Conservation (phyloP, 2,113 vertebrate species). For the Neolamprologus sp. region DNA sequence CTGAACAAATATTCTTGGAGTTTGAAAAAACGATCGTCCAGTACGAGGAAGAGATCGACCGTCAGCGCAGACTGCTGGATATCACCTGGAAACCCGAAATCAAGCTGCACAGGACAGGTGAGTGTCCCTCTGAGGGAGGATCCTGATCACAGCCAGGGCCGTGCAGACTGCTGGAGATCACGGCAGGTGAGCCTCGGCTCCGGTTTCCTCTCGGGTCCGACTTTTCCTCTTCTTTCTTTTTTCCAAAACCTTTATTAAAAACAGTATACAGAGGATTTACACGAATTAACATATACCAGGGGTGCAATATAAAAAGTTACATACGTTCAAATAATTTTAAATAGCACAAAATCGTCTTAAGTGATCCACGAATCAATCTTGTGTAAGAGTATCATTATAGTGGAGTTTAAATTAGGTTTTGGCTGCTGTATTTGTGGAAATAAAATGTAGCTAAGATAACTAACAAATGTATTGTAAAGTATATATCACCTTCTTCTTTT, state of each 20-base stretch:
- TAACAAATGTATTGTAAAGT: rapidly evolving
- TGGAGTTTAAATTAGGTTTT: rapidly evolving
- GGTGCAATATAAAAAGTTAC: too few species aligned
- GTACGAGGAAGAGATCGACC: background rate
- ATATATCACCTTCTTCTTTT: background rate
- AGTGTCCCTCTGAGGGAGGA: background rate
- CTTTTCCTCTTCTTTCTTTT: background rate
- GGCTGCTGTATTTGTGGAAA: background rate
- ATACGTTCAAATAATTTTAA: background rate
- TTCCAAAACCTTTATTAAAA: background rate
- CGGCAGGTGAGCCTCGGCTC: background rate
- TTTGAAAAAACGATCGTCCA: background rate
- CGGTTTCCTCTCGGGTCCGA: background rate
- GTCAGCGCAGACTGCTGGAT: background rate
- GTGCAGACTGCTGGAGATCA: background rate
- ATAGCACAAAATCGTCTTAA: rapidly evolving
- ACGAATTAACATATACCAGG: background rate
- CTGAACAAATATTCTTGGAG: background rate
- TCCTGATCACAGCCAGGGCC: background rate
- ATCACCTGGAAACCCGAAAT: background rate
- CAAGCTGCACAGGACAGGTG: background rate
- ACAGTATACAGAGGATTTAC: rapidly evolving
- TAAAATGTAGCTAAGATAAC: background rate
- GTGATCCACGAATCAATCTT: background rate
- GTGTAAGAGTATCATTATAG: background rate